phyloP scores from a whole-genome alignment of 2,797 vertebrate species.

The Helostoma temminkii region DNA sequence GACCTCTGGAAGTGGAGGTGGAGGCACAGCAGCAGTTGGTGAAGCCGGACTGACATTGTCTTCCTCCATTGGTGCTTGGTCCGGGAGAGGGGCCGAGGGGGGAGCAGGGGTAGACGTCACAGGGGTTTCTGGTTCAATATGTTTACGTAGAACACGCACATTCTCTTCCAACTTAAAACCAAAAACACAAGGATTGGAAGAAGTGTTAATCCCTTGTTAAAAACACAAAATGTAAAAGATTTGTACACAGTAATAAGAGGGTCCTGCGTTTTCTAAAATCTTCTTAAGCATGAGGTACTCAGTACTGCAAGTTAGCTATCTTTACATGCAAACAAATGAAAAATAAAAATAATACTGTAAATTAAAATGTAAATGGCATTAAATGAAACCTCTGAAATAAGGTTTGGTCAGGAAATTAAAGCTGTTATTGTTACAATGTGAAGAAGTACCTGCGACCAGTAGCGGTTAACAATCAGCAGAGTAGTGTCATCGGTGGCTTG shows the following conservation, averaged over 20 bases:
- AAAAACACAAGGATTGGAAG: constrained; percentile 1
- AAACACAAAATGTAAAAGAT: neutral
- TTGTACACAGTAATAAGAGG: neutral
- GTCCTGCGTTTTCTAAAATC: neutral
- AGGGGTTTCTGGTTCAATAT: constrained; percentile 80
- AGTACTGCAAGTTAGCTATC: neutral
- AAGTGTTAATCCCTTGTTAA: constrained; percentile 3
- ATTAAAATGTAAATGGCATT: no score
- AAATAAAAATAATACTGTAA: neutral
- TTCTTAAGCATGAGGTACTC: neutral
- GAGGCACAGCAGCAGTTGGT: constrained; percentile 65
- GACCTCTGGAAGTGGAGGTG: constrained; percentile 73
- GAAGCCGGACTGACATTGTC: constrained; percentile 66
- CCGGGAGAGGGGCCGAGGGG: constrained; percentile 56
- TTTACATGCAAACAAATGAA: neutral
- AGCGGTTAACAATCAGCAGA: constrained; percentile 93
- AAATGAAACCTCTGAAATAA: no score
- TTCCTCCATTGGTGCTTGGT: constrained; percentile 68
- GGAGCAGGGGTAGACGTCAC: constrained; percentile 66
- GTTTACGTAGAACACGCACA: constrained; percentile 86
- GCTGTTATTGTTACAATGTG: no score
- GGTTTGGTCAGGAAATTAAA: no score
- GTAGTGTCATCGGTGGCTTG: constrained; percentile 96
- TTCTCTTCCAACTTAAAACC: constrained; percentile 88
- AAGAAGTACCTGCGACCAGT: constrained; percentile 90